phyloP scores from a whole-genome alignment of 1,140 invertebrate species.

The Temnothorax longispinosus region DNA sequence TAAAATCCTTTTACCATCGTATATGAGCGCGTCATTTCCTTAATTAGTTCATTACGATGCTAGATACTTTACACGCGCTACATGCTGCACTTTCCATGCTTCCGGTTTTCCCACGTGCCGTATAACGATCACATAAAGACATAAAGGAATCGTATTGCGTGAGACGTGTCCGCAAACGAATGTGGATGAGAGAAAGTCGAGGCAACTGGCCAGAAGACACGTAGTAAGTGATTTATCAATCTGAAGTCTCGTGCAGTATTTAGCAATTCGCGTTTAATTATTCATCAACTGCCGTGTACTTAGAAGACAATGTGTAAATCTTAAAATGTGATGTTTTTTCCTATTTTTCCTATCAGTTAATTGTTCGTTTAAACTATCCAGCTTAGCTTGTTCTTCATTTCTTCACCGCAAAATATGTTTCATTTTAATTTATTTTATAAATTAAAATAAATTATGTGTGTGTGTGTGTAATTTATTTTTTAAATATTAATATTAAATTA shows the following conservation, averaged over 20 bases:
- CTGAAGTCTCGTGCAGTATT: background rate
- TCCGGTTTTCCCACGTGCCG: constrained; percentile 10
- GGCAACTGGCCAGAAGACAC: background rate
- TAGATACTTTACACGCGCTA: background rate
- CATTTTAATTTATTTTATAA: background rate
- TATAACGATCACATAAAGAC: constrained; percentile 4
- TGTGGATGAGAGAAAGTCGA: constrained; percentile 57
- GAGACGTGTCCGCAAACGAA: constrained; percentile 11
- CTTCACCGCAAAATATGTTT: background rate
- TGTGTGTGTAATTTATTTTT: background rate
- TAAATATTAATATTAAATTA: background rate
- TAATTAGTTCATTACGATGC: constrained; percentile 17
- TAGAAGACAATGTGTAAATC: background rate
- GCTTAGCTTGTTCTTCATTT: background rate
- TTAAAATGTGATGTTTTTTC: constrained; percentile 6
- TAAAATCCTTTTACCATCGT: background rate
- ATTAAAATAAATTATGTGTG: too few species aligned
- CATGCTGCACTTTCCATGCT: background rate
- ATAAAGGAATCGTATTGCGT: constrained; percentile 23
- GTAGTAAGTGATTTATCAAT: constrained; percentile 70
- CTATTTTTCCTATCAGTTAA: too few species aligned
- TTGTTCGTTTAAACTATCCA: too few species aligned
- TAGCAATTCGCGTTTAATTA: constrained; percentile 56
- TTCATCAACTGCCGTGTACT: constrained; percentile 22
- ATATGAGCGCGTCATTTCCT: background rate